Evolutionary conservation across 2,888 invertebrate species (phyloP).

Genomic region (Nemapogon koenigi): DNA sequence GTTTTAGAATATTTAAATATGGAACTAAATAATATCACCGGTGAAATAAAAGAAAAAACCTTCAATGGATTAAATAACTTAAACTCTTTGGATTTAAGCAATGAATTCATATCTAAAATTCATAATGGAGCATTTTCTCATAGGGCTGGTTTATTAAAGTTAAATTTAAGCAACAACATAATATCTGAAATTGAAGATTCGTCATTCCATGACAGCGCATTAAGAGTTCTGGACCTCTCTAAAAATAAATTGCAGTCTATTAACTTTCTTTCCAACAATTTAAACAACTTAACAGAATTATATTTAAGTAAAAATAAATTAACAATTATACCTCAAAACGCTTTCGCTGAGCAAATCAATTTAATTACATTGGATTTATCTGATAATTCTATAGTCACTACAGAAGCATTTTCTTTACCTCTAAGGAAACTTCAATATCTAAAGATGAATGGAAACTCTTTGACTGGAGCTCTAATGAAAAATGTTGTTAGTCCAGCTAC

Average conservation of each 20-base stretch:
- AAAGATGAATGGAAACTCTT: constrained; percentile 28
- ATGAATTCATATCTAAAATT: constrained; percentile 30
- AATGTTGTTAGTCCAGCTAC: constrained; percentile 38
- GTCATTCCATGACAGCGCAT: constrained; percentile 24
- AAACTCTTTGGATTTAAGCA: constrained; percentile 26
- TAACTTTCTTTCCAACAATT: constrained; percentile 27
- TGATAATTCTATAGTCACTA: constrained; percentile 29
- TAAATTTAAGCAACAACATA: constrained; percentile 37
- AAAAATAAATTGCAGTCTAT: constrained; percentile 29
- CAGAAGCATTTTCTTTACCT: constrained; percentile 35
- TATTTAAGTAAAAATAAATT: constrained; percentile 35
- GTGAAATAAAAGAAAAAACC: constrained; percentile 26
- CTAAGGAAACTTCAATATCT: constrained; percentile 38
- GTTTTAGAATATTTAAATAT: constrained; percentile 31
- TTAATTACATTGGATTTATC: constrained; percentile 38
- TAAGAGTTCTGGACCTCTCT: constrained; percentile 36
- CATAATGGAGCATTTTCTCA: constrained; percentile 29
- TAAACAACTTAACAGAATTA: constrained; percentile 30
- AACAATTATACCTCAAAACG: constrained; percentile 20
- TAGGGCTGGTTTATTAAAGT: constrained; percentile 22
- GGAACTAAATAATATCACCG: constrained; percentile 32
- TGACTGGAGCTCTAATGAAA: constrained; percentile 27
- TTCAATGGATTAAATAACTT: constrained; percentile 33
- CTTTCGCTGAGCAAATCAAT: constrained; percentile 28
- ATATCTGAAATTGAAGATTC: constrained; percentile 28